phyloP scores from a whole-genome alignment of 1,140 invertebrate species.

The Epicauta chinensis region DNA sequence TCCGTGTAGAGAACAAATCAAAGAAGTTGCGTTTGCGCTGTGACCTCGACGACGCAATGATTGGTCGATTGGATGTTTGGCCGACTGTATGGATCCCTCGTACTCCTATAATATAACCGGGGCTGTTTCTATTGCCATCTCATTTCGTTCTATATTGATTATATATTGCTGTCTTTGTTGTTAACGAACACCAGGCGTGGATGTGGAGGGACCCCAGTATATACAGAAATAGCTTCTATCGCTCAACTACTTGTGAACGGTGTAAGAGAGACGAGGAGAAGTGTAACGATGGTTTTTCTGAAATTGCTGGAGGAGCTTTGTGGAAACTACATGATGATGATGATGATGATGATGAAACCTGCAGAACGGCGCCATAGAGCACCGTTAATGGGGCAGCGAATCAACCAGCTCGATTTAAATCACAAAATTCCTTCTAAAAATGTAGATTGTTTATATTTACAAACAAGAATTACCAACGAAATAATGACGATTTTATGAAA shows the following conservation, averaged over 20 bases:
- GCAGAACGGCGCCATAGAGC: too few relatives aligned
- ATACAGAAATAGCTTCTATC: conserved; percentile 38
- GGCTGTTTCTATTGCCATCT: conserved; percentile 18
- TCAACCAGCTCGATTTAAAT: too few relatives aligned
- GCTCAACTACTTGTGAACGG: conserved; percentile 21
- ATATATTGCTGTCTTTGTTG: conserved; percentile 18
- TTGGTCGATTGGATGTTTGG: conserved; percentile 26
- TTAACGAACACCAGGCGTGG: conserved; percentile 30
- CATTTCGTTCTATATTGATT: conserved; percentile 4
- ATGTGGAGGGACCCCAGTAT: conserved; percentile 31
- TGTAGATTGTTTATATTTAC: too few relatives aligned
- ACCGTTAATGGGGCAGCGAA: too few relatives aligned
- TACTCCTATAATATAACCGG: conserved; percentile 31
- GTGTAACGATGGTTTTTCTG: not conserved
- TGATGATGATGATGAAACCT: too few relatives aligned
- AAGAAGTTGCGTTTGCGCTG: conserved; percentile 30
- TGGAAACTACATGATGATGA: not conserved
- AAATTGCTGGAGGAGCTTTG: not conserved
- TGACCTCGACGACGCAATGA: not conserved
- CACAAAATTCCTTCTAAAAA: too few relatives aligned
- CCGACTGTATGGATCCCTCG: conserved; percentile 20
- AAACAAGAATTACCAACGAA: too few relatives aligned
- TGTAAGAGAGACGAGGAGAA: too few relatives aligned
- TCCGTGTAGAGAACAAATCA: conserved; percentile 27
- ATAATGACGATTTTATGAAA: too few relatives aligned